Base-by-base conservation (phyloP, 2,797 vertebrate species). In the Sebastes jordani region DNA sequence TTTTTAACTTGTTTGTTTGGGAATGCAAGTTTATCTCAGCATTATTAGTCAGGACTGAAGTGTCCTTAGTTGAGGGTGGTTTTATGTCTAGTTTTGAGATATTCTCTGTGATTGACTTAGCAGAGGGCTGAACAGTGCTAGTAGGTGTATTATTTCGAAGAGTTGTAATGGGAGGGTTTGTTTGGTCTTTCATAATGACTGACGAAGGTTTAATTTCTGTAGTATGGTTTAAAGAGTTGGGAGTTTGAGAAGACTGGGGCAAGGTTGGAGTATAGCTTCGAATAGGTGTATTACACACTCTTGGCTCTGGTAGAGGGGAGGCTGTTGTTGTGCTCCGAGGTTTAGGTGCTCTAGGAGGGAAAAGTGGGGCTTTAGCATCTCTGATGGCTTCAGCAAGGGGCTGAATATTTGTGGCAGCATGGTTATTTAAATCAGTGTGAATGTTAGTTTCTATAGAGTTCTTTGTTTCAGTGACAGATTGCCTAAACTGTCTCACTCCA, bases 241-340 rank as follows among this genome's bases (percentile, higher is more conserved):
- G 80, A 10, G 30, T 86, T 77, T 71, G 74, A 71, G 71, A 52
- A 42, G 75, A 74, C 38, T 60, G 80, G 9, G 68, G 49, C 64
- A 84, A 52, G 60, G 65, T 82, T 71, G 88, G 86, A 59, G 80
- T 79, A 69, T 18, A 52, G 1, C 16, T 38, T 55, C 9, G 71
- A 78, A 55, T 32, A 34, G 84, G 81, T 32, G 74, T 78, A 9
- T 69, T 80, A 63, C 52, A 61, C 22, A 38, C 11, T 71, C 78
- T 88, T 82, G 62, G 66, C 20, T 88, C 78, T 20, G 71, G 80
- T 34, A 88, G 13, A 70, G 89, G 88, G 14, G 86, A 89, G 20
- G 71, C 64, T 89, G 81, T 86, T 29, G 72, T 74, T 67, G 63
- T 11, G 14, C 25, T 11, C 81, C 82, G 76, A 38, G 72, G 54